phyloP scores from a whole-genome alignment of 2,888 invertebrate species.

The Plagodis dolabraria region DNA sequence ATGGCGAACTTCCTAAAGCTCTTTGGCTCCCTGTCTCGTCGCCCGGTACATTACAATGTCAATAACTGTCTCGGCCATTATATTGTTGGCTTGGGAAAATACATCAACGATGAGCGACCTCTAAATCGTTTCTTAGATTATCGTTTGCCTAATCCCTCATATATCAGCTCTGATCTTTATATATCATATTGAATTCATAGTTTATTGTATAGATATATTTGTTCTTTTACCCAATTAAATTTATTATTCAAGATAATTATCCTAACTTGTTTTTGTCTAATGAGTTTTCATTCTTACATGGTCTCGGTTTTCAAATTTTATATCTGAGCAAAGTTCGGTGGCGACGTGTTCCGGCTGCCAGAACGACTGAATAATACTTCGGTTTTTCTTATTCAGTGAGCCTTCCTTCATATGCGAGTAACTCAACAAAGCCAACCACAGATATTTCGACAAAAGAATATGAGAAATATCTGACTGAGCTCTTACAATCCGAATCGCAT shows the following conservation, averaged over 20 bases:
- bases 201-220: conserved; percentile 8
- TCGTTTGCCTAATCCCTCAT: conserved; percentile 2
- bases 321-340: conserved; percentile 51
- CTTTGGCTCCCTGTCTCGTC: conserved; percentile 50
- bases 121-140: conserved; percentile 9
- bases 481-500: conserved; percentile 71
- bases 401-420: conserved; percentile 58
- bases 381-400: conserved; percentile 73
- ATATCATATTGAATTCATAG: neutral
- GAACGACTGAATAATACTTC: conserved; percentile 64
- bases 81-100: conserved; percentile 52
- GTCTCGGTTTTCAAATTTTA: conserved; percentile 37
- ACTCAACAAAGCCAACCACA: conserved; percentile 75
- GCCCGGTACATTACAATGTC: conserved; percentile 68
- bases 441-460: conserved; percentile 78
- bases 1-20: conserved; percentile 44
- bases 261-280: conserved; percentile 33
- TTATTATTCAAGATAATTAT: no score
- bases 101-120: conserved; percentile 49
- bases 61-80: conserved; percentile 63
- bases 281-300: conserved; percentile 38
- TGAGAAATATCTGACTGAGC: conserved; percentile 76
- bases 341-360: conserved; percentile 49
- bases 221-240: neutral
- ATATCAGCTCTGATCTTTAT: conserved; percentile 4